A percentile compares a stretch with the other conserved stretches of the same genome.
Evolutionary conservation across 92 coral and sea anemone species (phyloP).

Genomic region (Heteractis magnifica): DNA sequence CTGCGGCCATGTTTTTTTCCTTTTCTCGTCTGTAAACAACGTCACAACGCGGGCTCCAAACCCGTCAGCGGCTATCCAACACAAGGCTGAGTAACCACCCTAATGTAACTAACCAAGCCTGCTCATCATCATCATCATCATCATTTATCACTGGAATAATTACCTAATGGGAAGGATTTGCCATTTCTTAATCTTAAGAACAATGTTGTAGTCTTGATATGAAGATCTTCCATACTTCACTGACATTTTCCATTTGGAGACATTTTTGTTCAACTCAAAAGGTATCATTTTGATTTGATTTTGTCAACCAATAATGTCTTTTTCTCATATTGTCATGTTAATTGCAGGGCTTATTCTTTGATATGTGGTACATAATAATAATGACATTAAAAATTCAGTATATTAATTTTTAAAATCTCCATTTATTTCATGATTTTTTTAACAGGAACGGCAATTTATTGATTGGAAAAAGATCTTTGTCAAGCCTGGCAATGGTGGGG

Average conservation of each 20-base stretch:
- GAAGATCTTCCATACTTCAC: neutral
- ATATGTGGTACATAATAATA: neutral
- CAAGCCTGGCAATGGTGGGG: slow-evolving; percentile 95
- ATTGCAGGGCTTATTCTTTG: too few relatives aligned
- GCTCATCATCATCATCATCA: neutral
- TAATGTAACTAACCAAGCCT: neutral
- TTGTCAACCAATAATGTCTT: neutral
- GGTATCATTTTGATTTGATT: neutral
- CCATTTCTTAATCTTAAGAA: neutral
- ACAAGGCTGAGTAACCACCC: neutral
- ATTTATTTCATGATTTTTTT: neutral
- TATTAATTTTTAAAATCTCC: neutral
- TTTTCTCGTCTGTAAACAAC: slow-evolving; percentile 68
- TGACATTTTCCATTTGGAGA: slow-evolving; percentile 10
- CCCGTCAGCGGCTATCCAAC: slow-evolving; percentile 24
- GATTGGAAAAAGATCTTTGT: slow-evolving; percentile 94
- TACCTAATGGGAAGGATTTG: neutral
- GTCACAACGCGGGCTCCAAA: slow-evolving; percentile 29
- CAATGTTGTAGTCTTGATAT: neutral
- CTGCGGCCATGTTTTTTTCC: slow-evolving; percentile 42
- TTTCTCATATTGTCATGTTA: too few relatives aligned
- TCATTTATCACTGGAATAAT: neutral
- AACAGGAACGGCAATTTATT: slow-evolving; percentile 86
- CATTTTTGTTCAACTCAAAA: slow-evolving; percentile 27
- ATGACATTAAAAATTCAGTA: neutral